Percentiles rank a stretch among this genome's conserved stretches.
Conservation (phyloP, 2,888 invertebrate genomes). For the Piscicola geometra region DNA sequence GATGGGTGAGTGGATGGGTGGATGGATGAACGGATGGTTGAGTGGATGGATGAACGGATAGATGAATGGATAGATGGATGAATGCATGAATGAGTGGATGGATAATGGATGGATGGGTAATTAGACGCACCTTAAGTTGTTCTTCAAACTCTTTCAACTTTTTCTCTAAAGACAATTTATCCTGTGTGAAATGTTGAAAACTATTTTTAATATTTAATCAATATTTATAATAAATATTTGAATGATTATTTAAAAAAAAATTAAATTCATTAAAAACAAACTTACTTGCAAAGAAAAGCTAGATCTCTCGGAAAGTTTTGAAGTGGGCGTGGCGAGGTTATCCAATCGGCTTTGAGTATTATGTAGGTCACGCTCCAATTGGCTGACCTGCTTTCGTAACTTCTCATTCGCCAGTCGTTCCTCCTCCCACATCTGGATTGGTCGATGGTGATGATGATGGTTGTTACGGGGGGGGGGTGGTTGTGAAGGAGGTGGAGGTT, state of each 20-base stretch:
- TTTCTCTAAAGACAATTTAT: constrained; percentile 23
- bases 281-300: not conserved
- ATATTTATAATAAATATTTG: not conserved
- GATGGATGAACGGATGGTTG: no score
- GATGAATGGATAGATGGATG: no score
- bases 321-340: not conserved
- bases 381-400: not conserved
- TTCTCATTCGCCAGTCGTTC: constrained; percentile 26
- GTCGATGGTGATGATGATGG: no score
- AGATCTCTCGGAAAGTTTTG: not conserved
- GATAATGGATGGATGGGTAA: no score
- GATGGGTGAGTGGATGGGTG: no score
- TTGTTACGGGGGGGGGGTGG: no score
- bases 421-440: constrained; percentile 28
- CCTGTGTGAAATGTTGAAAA: no score
- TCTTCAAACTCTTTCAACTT: constrained; percentile 31
- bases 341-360: constrained; percentile 27
- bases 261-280: not conserved
- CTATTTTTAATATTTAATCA: no score
- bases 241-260: not conserved
- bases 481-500: no score
- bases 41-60: no score
- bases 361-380: constrained; percentile 28
- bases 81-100: no score
- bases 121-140: constrained; percentile 13